These are phyloP conservation scores for Polypterus senegalus DNA, from an alignment of 2,113 vertebrate species.

Conservation along the genomic window DNA sequence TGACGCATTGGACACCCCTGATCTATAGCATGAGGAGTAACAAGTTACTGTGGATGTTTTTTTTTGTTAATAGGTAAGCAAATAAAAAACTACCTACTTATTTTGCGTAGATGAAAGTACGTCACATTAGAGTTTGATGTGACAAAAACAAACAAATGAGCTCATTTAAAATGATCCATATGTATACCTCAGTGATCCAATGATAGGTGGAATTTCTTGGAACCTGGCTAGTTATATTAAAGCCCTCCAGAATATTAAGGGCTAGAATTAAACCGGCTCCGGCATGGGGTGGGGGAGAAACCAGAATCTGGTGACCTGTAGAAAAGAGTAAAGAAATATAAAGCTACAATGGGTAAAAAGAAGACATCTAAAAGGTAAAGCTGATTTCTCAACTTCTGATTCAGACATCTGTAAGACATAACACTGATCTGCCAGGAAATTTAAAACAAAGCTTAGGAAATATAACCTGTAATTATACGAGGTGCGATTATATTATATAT, in stretches of 20 bases:
- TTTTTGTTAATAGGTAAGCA: too few species aligned
- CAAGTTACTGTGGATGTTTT: too few species aligned
- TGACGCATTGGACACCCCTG: too few species aligned
- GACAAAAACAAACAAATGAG: too few species aligned
- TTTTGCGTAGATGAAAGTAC: too few species aligned
- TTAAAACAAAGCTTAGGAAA: not conserved
- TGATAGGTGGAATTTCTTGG: conserved; percentile 63
- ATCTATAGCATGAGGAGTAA: too few species aligned
- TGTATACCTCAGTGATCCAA: conserved; percentile 80
- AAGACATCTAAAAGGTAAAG: not conserved
- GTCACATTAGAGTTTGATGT: too few species aligned
- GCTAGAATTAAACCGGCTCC: conserved; percentile 79
- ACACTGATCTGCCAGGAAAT: too few species aligned
- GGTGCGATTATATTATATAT: too few species aligned
- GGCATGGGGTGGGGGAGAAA: conserved; percentile 72
- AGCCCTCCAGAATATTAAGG: conserved; percentile 89
- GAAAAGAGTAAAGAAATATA: conserved; percentile 9
- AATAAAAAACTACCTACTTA: too few species aligned
- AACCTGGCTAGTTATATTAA: conserved; percentile 71
- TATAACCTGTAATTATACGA: not conserved
- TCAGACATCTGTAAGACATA: too few species aligned
- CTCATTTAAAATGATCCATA: not conserved
- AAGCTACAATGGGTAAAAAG: conserved; percentile 1
- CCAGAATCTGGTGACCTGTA: conserved; percentile 77
- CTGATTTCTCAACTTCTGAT: too few species aligned